Evolutionary conservation across 2,888 invertebrate species (phyloP), one percentile per base, ranked within the genome.

Genomic region (Phortica okadai): DNA sequence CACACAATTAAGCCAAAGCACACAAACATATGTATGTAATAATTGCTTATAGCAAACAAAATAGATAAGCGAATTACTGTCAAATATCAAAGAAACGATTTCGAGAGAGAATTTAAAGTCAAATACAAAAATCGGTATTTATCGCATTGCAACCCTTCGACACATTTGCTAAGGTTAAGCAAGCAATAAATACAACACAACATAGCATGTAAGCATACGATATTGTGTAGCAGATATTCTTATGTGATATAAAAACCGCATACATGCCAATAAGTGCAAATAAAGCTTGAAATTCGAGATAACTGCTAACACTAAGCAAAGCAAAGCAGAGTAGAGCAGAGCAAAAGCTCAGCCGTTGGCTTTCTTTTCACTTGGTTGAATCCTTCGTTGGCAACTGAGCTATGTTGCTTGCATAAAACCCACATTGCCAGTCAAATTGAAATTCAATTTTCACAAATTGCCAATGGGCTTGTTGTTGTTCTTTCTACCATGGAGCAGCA

Each of bases 391-490:
- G 87, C 79, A 83, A 82, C 76, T 75, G 80, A 79, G 76, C 73
- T 69, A 56, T 33, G 76, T 42, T 66, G 66, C 21, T 16, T 11
- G 59, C 59, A 21, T 11, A 33, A 50, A 50, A 50, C 10, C 14
- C 33, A 21, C 21, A 45, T 10, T 69, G 69, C 45, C 69, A n/a
- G 50, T 21, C 76, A 82, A 79, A 62, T 77, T 77, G 76, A 84
- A 86, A 85, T 87, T 85, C 83, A 86, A 85, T 85, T 87, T 86
- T 77, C 79, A 80, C 59, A 80, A 86, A 87, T 83, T 82, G 84
- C 82, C 83, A 86, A 82, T 82, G 82, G 79, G 21, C 7, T 50
- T 50, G 64, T 64, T 14, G 11, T 33, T 14, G 10, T 64, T 21
- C 2, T 59, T 21, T 14, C n/a, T 21, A 2, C n/a, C 16, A 7